phyloP scores from a whole-genome alignment of 2,888 invertebrate genomes.

The Autographa gamma region DNA sequence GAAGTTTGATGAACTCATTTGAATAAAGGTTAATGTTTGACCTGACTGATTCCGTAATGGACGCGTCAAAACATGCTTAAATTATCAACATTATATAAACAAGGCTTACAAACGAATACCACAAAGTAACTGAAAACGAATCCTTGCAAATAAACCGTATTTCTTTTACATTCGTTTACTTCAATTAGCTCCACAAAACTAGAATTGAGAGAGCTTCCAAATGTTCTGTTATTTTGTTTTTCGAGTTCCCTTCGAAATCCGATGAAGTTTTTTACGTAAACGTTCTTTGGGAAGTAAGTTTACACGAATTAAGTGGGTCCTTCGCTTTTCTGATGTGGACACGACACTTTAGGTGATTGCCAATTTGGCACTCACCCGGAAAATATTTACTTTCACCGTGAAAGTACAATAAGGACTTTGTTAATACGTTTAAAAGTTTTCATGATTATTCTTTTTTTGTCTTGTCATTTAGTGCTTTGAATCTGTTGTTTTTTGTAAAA shows the following conservation, averaged over 20 bases:
- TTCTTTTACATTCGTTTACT: slow-evolving; percentile 9
- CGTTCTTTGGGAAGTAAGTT: slow-evolving; percentile 60
- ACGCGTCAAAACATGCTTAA: not conserved
- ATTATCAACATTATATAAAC: not conserved
- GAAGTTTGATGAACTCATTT: not conserved
- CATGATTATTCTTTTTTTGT: not conserved
- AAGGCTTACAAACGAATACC: slow-evolving; percentile 11
- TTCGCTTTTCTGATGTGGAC: slow-evolving; percentile 68
- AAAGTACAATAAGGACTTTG: slow-evolving; percentile 53
- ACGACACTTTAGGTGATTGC: slow-evolving; percentile 79
- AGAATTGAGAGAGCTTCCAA: slow-evolving; percentile 6
- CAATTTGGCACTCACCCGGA: slow-evolving; percentile 77
- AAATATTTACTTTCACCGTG: slow-evolving; percentile 63
- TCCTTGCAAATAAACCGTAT: slow-evolving; percentile 14
- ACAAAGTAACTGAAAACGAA: slow-evolving; percentile 7
- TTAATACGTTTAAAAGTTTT: slow-evolving; percentile 28
- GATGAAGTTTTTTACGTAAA: slow-evolving; percentile 26
- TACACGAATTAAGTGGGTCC: slow-evolving; percentile 57
- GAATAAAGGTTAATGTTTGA: not conserved
- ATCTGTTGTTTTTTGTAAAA: not conserved
- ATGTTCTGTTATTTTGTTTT: slow-evolving; percentile 8
- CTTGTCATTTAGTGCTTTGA: not conserved
- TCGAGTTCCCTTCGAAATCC: slow-evolving; percentile 18
- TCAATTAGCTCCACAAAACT: slow-evolving; percentile 18
- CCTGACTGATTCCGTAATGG: not conserved